Conservation (phyloP, 2,888 invertebrate genomes). For the Didymodactylos carnosus region DNA sequence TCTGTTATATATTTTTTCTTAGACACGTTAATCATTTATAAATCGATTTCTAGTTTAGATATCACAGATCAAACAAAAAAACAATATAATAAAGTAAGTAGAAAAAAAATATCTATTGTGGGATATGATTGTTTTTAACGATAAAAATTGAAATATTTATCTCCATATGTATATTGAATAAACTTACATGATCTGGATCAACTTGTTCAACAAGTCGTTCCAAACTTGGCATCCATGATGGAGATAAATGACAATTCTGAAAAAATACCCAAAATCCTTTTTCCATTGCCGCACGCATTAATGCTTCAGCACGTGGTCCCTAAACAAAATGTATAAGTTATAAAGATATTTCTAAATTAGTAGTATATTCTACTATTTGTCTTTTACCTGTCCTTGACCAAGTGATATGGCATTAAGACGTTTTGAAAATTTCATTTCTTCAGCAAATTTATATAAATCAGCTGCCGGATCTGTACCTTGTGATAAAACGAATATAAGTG, state of each 20-base stretch:
- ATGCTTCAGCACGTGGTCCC: slow-evolving; percentile 56
- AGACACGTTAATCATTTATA: too few species aligned
- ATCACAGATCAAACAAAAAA: too few species aligned
- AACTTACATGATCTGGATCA: slow-evolving; percentile 43
- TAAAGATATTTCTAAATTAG: background rate
- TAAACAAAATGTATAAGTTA: background rate
- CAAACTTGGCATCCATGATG: slow-evolving; percentile 67
- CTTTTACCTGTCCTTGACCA: slow-evolving; percentile 54
- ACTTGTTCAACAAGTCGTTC: slow-evolving; percentile 59
- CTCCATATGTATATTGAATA: too few species aligned
- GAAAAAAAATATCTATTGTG: too few species aligned
- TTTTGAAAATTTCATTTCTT: slow-evolving; percentile 38
- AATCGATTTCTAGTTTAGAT: too few species aligned
- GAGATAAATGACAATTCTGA: slow-evolving; percentile 70
- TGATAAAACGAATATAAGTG: slow-evolving; percentile 37
- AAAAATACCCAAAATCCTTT: slow-evolving; percentile 70
- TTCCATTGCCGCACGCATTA: slow-evolving; percentile 53
- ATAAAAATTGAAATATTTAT: too few species aligned
- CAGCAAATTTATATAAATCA: slow-evolving; percentile 36
- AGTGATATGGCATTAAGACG: slow-evolving; percentile 58
- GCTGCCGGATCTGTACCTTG: slow-evolving; percentile 36
- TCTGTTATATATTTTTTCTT: too few species aligned
- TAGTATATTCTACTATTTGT: background rate
- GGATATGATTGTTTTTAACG: too few species aligned
- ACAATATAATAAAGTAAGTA: too few species aligned